Base-by-base conservation (phyloP, 1,140 invertebrate genomes). In the Meteorus sp. region DNA sequence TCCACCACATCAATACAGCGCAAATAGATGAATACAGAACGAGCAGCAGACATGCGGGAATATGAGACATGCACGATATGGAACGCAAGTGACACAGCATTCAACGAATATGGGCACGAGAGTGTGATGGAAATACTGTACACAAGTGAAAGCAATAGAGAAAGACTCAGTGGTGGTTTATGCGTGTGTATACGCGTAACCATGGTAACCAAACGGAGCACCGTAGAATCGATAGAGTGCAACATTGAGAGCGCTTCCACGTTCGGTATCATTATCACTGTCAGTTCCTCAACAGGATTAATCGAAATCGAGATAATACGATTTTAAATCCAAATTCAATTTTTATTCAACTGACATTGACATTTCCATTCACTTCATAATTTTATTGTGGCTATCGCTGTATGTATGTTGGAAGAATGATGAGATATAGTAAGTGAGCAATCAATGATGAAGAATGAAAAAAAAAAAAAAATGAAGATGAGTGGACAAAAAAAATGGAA, bases 201-300 rank as follows among this genome's bases (percentile, higher is more conserved):
- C 71, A 73, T 74, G 63, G 73, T 64, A 70, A 73, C 73, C 58
- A 44, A n/a, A 50, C 61, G 59, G 20, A 62, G 41, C 61, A 60
- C 62, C 64, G 19, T 57, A 52, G 37, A 73, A 74, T 74, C 72
- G 63, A 75, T 75, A 72, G 66, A 72, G 64, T 72, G 70, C 56
- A 58, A 53, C 51, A 41, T 53, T 53, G 35, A 43, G 41, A 51
- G 31, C 29, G n/a, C 22, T 31, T 48, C 29, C 13, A 48, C 9
- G 45, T 27, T n/a, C 19, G 45, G 6, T 15, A 48, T 48, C 25
- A 35, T 35, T 9, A 20, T 52, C 13, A 11, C n/a, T 37, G 8
- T 15, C 7, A 17, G 2, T 25, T n/a, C n/a, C n/a, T n/a, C n/a
- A n/a, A n/a, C n/a, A n/a, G n/a, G n/a, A n/a, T n/a, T n/a, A n/a